Conservation (phyloP, 1,140 invertebrate species). For the Drosophila repleta region DNA sequence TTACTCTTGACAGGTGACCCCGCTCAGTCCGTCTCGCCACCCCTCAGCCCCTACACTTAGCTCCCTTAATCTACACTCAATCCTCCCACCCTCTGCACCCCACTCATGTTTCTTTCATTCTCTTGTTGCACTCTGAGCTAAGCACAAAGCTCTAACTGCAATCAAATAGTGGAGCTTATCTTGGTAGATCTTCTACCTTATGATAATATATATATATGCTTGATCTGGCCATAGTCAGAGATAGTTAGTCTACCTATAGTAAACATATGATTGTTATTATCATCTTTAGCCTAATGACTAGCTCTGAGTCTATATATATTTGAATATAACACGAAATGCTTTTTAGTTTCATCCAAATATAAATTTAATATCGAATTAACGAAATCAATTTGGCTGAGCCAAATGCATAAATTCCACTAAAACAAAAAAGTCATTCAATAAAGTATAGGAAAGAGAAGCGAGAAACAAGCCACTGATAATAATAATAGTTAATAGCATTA, state of each 20-base stretch:
- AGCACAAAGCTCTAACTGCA: slow-evolving; percentile 17
- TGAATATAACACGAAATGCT: not conserved
- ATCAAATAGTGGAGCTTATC: not conserved
- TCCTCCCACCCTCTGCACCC: not conserved
- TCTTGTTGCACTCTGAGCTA: slow-evolving; percentile 10
- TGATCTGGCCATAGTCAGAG: too few relatives aligned
- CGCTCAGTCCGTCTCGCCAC: not conserved
- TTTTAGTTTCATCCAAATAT: too few relatives aligned
- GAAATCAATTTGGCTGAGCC: slow-evolving; percentile 11
- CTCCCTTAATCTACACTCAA: too few relatives aligned
- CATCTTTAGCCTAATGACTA: not conserved
- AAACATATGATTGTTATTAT: too few relatives aligned
- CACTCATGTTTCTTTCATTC: not conserved
- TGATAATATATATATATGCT: not conserved
- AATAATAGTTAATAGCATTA: slow-evolving; percentile 46
- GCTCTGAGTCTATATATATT: not conserved
- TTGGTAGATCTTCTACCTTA: not conserved
- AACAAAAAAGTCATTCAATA: not conserved
- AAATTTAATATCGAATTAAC: not conserved
- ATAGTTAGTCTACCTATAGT: too few relatives aligned
- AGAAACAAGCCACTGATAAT: not conserved
- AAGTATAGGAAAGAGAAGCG: not conserved
- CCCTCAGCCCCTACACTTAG: not conserved
- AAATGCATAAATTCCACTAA: slow-evolving; percentile 37
- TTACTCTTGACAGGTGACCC: slow-evolving; percentile 72